Evolutionary conservation across 2,113 vertebrate genomes (phyloP).

Genomic region (Lasiurus cinereus): DNA sequence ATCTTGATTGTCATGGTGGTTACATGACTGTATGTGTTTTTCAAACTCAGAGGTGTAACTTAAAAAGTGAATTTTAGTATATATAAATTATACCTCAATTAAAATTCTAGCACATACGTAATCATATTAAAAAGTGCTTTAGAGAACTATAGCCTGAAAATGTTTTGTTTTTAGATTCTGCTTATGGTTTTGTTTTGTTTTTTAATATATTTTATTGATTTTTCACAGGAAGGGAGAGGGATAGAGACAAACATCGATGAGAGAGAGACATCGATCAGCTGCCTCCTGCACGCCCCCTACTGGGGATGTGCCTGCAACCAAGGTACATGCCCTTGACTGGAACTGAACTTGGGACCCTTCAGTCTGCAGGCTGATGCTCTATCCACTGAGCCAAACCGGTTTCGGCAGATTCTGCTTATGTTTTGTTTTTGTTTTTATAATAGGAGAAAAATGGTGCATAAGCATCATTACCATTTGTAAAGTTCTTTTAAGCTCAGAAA

Average conservation of each 20-base stretch:
- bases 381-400: too few relatives aligned
- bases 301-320: too few relatives aligned
- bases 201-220: neutral
- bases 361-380: too few relatives aligned
- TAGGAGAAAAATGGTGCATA: neutral
- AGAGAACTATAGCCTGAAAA: conserved; percentile 14
- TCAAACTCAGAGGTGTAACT: conserved; percentile 36
- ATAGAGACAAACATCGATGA: too few relatives aligned
- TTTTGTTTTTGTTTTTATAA: neutral
- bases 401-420: neutral
- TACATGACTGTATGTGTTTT: neutral
- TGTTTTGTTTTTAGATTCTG: conserved; percentile 54
- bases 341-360: too few relatives aligned
- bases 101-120: conserved; percentile 48
- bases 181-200: neutral
- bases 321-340: too few relatives aligned
- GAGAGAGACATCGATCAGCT: too few relatives aligned
- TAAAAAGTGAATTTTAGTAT: conserved; percentile 51
- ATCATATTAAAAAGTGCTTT: conserved; percentile 42
- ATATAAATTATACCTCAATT: conserved; percentile 44
- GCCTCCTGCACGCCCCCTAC: too few relatives aligned
- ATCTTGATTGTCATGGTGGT: conserved; percentile 7
- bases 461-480: conserved; percentile 34
- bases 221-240: too few relatives aligned
- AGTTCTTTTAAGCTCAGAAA: conserved; percentile 57